Evolutionary conservation across 2,113 vertebrate species (phyloP).

Genomic region (Anthoscopus minutus): DNA sequence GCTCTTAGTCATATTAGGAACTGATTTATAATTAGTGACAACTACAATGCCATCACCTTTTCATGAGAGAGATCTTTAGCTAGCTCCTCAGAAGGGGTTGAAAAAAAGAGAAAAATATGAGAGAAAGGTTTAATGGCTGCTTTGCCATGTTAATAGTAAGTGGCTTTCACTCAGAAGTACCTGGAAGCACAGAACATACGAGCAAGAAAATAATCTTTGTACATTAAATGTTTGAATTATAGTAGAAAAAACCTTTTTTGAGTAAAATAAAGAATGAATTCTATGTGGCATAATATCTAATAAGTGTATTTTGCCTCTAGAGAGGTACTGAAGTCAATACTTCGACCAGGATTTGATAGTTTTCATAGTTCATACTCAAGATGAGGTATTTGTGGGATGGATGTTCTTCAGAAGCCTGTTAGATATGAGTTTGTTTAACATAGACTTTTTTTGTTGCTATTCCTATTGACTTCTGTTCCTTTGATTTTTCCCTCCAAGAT

Average conservation of each 20-base stretch:
- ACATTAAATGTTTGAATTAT: neutral
- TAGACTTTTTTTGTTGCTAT: neutral
- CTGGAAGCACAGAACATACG: neutral
- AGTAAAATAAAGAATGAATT: neutral
- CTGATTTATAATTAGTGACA: conserved; percentile 72
- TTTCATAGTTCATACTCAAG: neutral
- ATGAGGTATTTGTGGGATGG: neutral
- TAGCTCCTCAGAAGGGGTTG: neutral
- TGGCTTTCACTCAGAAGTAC: neutral
- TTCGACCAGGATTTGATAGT: neutral
- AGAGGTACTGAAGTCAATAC: neutral
- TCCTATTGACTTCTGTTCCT: neutral
- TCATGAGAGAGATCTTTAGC: conserved; percentile 18
- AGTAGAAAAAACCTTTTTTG: neutral
- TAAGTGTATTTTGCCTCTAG: neutral
- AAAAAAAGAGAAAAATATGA: neutral
- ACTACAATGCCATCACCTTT: conserved; percentile 27
- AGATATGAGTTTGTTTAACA: neutral
- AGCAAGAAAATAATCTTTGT: neutral
- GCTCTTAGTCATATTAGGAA: conserved; percentile 62
- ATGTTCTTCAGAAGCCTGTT: neutral
- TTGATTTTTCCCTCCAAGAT: neutral
- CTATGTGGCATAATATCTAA: neutral
- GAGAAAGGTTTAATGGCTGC: neutral
- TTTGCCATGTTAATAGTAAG: neutral